A percentile compares a stretch with the other conserved stretches of the same genome.
These are phyloP conservation scores for Platyrinchus mystaceus DNA, from an alignment of 2,797 vertebrate genomes.

Conservation along the genomic window DNA sequence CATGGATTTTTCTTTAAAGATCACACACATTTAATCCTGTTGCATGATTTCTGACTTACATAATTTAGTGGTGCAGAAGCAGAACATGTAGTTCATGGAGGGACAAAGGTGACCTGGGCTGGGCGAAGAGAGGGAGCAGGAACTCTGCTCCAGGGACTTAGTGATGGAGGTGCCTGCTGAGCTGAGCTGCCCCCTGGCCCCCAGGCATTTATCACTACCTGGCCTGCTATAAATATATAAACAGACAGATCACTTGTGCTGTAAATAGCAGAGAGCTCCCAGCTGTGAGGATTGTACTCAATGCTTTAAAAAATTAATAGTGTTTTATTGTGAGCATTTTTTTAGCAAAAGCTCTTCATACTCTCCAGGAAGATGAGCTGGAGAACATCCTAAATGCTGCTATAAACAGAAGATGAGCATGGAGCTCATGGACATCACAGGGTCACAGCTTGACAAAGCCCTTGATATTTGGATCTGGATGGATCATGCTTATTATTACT, in stretches of 20 bases:
- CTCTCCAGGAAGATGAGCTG: neutral
- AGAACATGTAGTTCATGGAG: neutral
- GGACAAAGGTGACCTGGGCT: neutral
- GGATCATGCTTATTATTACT: neutral
- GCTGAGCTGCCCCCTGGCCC: rapidly evolving
- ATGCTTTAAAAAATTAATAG: neutral
- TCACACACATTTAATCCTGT: constrained; percentile 23
- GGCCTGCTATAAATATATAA: neutral
- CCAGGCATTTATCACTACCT: neutral
- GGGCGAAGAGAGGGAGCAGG: neutral
- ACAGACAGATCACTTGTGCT: neutral
- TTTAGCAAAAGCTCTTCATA: neutral
- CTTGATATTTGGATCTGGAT: neutral
- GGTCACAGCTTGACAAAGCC: neutral
- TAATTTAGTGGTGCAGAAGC: neutral
- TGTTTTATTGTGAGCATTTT: neutral
- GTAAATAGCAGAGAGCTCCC: neutral
- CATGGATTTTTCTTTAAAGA: constrained; percentile 18
- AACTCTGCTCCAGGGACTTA: neutral
- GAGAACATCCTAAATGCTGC: neutral
- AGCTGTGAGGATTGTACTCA: neutral
- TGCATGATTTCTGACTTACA: neutral
- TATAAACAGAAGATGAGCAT: neutral
- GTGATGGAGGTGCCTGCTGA: neutral
- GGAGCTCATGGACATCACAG: neutral